These are phyloP conservation scores for Diarsia rubi DNA, from an alignment of 2,888 invertebrate species.

Conservation along the genomic window DNA sequence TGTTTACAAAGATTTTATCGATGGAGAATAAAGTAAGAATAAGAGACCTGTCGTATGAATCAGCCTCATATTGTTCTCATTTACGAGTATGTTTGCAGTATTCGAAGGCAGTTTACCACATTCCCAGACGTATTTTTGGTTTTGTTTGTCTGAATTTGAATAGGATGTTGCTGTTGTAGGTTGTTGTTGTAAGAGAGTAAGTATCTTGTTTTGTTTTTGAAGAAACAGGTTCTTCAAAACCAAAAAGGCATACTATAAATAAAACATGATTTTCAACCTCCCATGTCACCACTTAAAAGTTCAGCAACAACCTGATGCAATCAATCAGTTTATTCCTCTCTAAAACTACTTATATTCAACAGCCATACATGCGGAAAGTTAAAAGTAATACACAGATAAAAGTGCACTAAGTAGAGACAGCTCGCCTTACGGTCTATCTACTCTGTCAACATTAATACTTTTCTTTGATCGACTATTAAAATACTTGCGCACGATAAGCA, in stretches of 20 bases:
- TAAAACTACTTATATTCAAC: background rate
- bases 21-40: conserved; percentile 6
- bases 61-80: background rate
- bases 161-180: no score
- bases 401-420: conserved; percentile 2
- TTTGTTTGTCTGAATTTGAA: background rate
- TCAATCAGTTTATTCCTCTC: background rate
- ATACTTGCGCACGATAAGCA: conserved; percentile 15
- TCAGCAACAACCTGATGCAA: background rate
- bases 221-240: no score
- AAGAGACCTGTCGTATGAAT: background rate
- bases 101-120: conserved; percentile 4
- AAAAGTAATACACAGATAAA: conserved; percentile 26
- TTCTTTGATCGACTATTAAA: conserved; percentile 20
- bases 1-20: conserved; percentile 17
- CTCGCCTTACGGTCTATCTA: conserved; percentile 21
- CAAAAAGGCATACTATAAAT: background rate
- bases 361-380: background rate
- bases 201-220: background rate
- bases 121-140: conserved; percentile 7
- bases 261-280: background rate
- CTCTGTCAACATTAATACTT: conserved; percentile 30
- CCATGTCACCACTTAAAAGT: background rate
- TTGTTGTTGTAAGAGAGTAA: no score
- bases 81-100: background rate